A percentile compares a stretch with the other conserved stretches of the same genome.
These are phyloP conservation scores for Platyscelio sp. DNA, from an alignment of 2,888 invertebrate species.

Conservation along the genomic window DNA sequence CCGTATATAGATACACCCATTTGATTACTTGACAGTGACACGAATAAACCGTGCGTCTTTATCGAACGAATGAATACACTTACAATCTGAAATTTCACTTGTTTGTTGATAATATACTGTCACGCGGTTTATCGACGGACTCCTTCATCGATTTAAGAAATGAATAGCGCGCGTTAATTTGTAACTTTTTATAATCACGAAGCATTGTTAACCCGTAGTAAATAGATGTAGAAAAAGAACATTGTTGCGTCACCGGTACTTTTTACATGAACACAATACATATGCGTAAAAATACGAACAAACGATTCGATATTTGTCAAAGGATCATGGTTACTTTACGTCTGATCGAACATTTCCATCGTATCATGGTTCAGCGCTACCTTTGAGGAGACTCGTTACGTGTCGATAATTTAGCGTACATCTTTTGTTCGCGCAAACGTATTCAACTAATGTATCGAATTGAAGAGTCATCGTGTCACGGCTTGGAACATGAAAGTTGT, in stretches of 20 bases:
- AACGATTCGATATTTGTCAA: slow-evolving; percentile 31
- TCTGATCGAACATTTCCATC: too few species aligned
- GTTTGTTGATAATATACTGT: not conserved
- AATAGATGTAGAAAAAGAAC: slow-evolving; percentile 51
- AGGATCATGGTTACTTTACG: too few species aligned
- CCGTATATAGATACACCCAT: too few species aligned
- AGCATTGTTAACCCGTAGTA: slow-evolving; percentile 44
- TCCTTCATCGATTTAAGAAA: not conserved
- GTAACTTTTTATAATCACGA: slow-evolving; percentile 45
- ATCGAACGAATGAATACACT: slow-evolving; percentile 1
- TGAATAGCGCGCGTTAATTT: slow-evolving; percentile 49
- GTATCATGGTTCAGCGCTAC: too few species aligned
- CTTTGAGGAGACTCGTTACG: too few species aligned
- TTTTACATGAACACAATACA: slow-evolving; percentile 31
- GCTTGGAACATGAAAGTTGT: too few species aligned
- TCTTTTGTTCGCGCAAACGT: too few species aligned
- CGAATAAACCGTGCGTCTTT: not conserved
- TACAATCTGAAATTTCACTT: slow-evolving; percentile 16
- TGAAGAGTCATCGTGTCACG: too few species aligned
- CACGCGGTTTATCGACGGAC: slow-evolving; percentile 19
- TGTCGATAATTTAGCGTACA: too few species aligned
- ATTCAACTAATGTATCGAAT: too few species aligned
- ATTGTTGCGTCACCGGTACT: slow-evolving; percentile 54
- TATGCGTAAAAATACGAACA: slow-evolving; percentile 49
- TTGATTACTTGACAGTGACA: slow-evolving; percentile 17